Base-by-base conservation (phyloP, 2,888 invertebrate genomes). In the Diabrotica balteata region DNA sequence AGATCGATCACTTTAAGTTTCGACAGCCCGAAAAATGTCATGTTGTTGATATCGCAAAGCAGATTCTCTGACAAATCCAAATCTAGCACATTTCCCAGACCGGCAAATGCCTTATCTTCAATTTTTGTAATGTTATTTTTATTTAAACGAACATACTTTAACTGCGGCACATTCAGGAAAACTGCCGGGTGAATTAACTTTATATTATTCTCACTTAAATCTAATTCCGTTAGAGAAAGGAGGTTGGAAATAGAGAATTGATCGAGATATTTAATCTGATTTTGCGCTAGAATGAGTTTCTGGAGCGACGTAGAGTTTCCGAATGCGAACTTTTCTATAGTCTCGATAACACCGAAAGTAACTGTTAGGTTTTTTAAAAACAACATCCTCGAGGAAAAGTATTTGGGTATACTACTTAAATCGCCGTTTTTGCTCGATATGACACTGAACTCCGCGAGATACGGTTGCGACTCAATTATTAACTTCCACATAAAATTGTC, bases 91-190 rank as follows among this genome's bases (percentile, higher is more conserved):
- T 92, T 90, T 64, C 88, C 88, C 80, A 93, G 86, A 74, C 91
- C 88, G 75, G 88, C 87, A 78, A 94, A 95, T 11, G 97, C 92
- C 70, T 92, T 92, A 71, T 95, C 94, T 76, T 94, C 95, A 72
- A 96, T 87, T 47, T 90, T 88, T 70, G 92, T 91, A 74, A 98
- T 88, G 80, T 93, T 92, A 85, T 98, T 98, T 80, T 91, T 91
- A 76, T 94, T 94, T 62, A 98, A 87, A 72, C 90, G 90, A 50
- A 98, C 88, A 71, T 91, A 90, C 76, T 89, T 89, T 72, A 93
- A 84, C 63, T 88, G 87, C 0, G 93, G 93, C 65, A 94, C 81
- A 80, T 92, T 90, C 57, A 89, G 87, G 82, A 95, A 94, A 1
- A 91, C 90, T 76, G 90, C 89, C 61, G 90, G 87, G 75, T 90